Evolutionary conservation across 2,888 invertebrate species (phyloP).

Genomic region (Subacronicta megacephala): DNA sequence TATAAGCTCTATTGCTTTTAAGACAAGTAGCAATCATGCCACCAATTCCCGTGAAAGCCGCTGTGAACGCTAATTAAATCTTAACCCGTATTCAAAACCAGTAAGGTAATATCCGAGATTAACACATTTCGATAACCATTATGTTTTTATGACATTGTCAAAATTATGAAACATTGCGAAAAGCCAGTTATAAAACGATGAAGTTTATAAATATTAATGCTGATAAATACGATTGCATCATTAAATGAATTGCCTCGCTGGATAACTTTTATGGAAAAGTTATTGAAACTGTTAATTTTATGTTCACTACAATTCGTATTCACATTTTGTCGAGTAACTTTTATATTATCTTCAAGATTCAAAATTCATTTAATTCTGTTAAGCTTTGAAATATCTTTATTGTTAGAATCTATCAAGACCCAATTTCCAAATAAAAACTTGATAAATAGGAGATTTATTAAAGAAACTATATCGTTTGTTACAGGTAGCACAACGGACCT

Average conservation of each 20-base stretch:
- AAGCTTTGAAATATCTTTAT: constrained; percentile 10
- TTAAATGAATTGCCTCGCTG: constrained; percentile 36
- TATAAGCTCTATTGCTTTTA: background rate
- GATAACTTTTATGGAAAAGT: constrained; percentile 33
- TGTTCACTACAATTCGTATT: constrained; percentile 22
- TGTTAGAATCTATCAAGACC: background rate
- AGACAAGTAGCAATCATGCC: constrained; percentile 5
- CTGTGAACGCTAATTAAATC: constrained; percentile 16
- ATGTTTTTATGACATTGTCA: constrained; percentile 17
- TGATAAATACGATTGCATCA: constrained; percentile 31
- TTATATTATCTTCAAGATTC: constrained; percentile 19
- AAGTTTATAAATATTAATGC: constrained; percentile 41
- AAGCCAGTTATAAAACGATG: constrained; percentile 35
- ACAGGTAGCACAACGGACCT: constrained; percentile 96
- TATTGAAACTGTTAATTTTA: constrained; percentile 49
- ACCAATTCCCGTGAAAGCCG: constrained; percentile 12
- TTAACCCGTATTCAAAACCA: constrained; percentile 19
- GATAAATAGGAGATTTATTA: constrained; percentile 26
- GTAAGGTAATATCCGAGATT: constrained; percentile 32
- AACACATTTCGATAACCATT: constrained; percentile 41
- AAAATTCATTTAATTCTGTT: constrained; percentile 26
- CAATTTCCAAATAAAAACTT: constrained; percentile 11
- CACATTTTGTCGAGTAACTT: constrained; percentile 11
- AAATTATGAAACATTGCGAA: constrained; percentile 36
- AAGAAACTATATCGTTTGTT: constrained; percentile 73